A percentile compares a stretch with the other conserved stretches of the same genome.
Conservation (phyloP, 2,888 invertebrate species). For the Drosophila anomalata region DNA sequence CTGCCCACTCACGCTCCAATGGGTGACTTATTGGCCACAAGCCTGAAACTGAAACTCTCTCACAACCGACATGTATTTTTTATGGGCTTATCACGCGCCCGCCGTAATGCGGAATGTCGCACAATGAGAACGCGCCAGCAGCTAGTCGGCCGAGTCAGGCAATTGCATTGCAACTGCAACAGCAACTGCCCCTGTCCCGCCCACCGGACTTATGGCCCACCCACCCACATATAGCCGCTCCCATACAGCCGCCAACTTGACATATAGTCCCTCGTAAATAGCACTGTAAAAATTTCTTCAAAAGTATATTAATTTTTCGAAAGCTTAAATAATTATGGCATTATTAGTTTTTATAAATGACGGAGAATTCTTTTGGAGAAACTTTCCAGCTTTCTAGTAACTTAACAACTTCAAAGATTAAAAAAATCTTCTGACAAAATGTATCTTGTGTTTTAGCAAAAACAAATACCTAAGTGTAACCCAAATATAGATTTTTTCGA, state of each 20-base stretch:
- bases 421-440: neutral
- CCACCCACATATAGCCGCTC: constrained; percentile 40
- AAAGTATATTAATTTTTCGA: neutral
- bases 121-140: constrained; percentile 34
- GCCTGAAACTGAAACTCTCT: constrained; percentile 30
- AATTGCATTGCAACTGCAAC: constrained; percentile 26
- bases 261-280: constrained; percentile 30
- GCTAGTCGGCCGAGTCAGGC: constrained; percentile 18
- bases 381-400: neutral
- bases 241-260: constrained; percentile 32
- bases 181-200: constrained; percentile 5
- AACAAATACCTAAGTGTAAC: neutral
- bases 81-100: constrained; percentile 49
- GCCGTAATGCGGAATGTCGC: constrained; percentile 43
- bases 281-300: constrained; percentile 3
- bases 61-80: constrained; percentile 26
- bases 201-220: constrained; percentile 16
- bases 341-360: neutral
- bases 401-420: neutral
- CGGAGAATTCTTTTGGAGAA: constrained; percentile 1
- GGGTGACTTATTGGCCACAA: constrained; percentile 43
- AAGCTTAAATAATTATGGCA: neutral
- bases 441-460: neutral
- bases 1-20: constrained; percentile 18
- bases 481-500: neutral